Conservation (phyloP, 2,113 vertebrate species). For the Platysteira castanea region DNA sequence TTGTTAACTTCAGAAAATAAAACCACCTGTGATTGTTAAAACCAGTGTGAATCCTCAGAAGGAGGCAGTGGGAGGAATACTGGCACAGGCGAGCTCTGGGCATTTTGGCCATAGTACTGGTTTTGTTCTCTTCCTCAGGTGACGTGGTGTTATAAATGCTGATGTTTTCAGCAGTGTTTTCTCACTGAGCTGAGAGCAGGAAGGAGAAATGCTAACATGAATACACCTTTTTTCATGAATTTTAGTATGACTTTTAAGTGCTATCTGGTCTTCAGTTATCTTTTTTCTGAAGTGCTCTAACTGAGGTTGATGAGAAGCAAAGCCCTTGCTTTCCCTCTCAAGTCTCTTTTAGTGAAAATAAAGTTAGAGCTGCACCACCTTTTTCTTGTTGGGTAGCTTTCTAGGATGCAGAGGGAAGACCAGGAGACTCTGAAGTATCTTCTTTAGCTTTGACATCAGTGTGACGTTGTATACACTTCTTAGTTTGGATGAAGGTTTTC, state of each 20-base stretch:
- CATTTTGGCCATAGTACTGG: background rate
- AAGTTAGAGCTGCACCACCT: background rate
- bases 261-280: background rate
- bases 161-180: background rate
- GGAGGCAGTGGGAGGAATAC: background rate
- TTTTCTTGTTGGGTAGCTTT: background rate
- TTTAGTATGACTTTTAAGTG: background rate
- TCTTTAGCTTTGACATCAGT: background rate
- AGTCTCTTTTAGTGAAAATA: background rate
- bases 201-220: background rate
- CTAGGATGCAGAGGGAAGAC: background rate
- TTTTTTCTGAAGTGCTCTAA: background rate
- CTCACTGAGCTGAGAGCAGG: background rate
- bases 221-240: background rate
- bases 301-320: background rate
- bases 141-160: rapidly evolving
- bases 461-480: background rate
- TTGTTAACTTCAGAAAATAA: background rate
- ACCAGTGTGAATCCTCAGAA: rapidly evolving
- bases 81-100: background rate
- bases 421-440: background rate
- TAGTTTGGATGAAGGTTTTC: background rate
- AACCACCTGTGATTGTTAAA: background rate
- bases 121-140: background rate
- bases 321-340: background rate